Evolutionary conservation across 2,113 vertebrate genomes (phyloP), one percentile per base, ranked within the genome.

Genomic region (Vulpes vulpes): DNA sequence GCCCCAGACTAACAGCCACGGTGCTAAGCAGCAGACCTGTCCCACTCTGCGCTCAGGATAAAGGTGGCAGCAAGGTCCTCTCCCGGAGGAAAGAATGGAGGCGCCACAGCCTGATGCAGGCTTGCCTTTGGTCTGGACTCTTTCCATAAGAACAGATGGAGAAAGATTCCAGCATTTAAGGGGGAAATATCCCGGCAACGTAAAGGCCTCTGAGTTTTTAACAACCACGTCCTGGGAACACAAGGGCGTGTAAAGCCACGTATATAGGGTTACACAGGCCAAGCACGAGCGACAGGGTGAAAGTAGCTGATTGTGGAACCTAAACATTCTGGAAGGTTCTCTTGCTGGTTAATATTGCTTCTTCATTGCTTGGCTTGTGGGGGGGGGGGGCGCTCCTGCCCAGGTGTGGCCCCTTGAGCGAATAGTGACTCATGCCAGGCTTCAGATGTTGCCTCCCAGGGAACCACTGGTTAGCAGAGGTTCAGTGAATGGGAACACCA

Each of bases 201-300:
- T 62, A 55, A 55, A 16, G 81, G n/a, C 35, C 62, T 87, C 67
- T 19, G 23, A 14, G 60, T 94, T 97, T 97, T 98, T 94, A 98
- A 71, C 43, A 80, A 71, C 64, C 10, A 12, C 11, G 38, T 85
- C 93, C 62, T 74, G 2, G 69, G 53, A 11, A 55, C 53, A 25
- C 17, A 43, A 10, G 20, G 15, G 11, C 4, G 1, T 25, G 49
- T 53, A 69, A 19, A 35, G 20, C 14, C 22, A 8, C 0, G 1
- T 51, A 35, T 60, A 38, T 0, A 22, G 86, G 89, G 25, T 76
- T 49, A 83, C 53, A 9, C 38, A 67, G 92, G 88, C 27, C 23
- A 65, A 92, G 97, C 69, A 30, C 23, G 90, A 82, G 93, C 25
- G 57, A 90, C 78, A 5, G 19, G 64, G 69, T 1, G 0, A 78